Conservation (phyloP, 2,797 vertebrate species). For the Thalassophryne amazonica region DNA sequence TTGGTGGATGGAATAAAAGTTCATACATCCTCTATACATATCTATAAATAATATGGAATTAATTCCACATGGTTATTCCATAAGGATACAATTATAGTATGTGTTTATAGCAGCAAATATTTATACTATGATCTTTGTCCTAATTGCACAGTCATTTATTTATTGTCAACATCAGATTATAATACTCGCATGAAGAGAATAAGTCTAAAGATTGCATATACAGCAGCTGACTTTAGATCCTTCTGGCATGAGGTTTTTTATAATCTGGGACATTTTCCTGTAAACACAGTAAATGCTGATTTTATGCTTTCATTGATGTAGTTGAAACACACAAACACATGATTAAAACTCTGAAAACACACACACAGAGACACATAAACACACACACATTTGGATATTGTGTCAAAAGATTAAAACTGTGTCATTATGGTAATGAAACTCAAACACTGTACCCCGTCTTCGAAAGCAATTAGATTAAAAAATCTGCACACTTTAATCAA, state of each 20-base stretch:
- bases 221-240: background rate
- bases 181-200: too few relatives aligned
- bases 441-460: conserved; percentile 51
- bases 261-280: conserved; percentile 34
- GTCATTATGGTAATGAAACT: conserved; percentile 57
- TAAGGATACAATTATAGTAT: too few relatives aligned
- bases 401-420: conserved; percentile 55
- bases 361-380: background rate
- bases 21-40: too few relatives aligned
- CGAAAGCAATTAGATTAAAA: conserved; percentile 55
- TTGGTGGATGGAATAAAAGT: too few relatives aligned
- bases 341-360: background rate
- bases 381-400: conserved; percentile 19
- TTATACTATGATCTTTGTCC: too few relatives aligned
- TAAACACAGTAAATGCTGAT: conserved; percentile 22
- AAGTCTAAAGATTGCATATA: too few relatives aligned
- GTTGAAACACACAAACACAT: conserved; percentile 1
- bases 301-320: conserved; percentile 1
- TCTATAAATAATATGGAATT: too few relatives aligned
- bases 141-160: too few relatives aligned
- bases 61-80: too few relatives aligned
- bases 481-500: conserved; percentile 54
- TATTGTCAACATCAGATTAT: too few relatives aligned
- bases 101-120: too few relatives aligned
- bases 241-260: conserved; percentile 21